Percentiles rank a stretch among this genome's conserved stretches.
Evolutionary conservation across 2,797 vertebrate genomes (phyloP).

Genomic region (Nothura maculosa): DNA sequence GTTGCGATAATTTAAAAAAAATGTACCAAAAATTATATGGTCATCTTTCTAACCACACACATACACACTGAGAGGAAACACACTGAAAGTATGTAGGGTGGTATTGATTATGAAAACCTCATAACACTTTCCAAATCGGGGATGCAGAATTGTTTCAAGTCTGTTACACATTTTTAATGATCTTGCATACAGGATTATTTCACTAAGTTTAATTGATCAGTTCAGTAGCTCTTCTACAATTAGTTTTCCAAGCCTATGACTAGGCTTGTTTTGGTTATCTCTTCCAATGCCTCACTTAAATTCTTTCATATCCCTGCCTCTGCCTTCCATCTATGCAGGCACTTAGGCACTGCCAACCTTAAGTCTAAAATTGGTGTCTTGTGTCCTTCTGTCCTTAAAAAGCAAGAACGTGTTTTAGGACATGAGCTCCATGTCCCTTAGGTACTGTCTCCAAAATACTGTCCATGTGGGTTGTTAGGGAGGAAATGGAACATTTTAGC

Average conservation of each 20-base stretch:
- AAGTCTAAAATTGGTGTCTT: neutral
- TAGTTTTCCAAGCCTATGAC: neutral
- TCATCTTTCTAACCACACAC: neutral
- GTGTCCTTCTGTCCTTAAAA: neutral
- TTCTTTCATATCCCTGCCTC: neutral
- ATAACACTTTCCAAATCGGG: neutral
- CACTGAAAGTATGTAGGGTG: neutral
- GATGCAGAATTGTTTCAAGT: neutral
- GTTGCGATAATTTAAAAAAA: neutral
- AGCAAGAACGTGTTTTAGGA: neutral
- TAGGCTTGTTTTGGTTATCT: neutral
- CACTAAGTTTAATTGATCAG: neutral
- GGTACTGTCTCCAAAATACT: neutral
- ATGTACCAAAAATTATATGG: neutral
- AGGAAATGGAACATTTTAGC: neutral
- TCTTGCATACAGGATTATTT: neutral
- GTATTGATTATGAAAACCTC: neutral
- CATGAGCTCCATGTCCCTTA: neutral
- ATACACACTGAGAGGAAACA: neutral
- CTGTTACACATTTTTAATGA: neutral
- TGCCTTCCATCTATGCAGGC: neutral
- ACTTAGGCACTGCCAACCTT: neutral
- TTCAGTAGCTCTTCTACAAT: neutral
- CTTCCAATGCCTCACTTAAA: neutral
- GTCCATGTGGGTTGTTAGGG: neutral